These are phyloP conservation scores for Prietella phreatophila DNA, from an alignment of 2,113 vertebrate genomes.

Conservation along the genomic window DNA sequence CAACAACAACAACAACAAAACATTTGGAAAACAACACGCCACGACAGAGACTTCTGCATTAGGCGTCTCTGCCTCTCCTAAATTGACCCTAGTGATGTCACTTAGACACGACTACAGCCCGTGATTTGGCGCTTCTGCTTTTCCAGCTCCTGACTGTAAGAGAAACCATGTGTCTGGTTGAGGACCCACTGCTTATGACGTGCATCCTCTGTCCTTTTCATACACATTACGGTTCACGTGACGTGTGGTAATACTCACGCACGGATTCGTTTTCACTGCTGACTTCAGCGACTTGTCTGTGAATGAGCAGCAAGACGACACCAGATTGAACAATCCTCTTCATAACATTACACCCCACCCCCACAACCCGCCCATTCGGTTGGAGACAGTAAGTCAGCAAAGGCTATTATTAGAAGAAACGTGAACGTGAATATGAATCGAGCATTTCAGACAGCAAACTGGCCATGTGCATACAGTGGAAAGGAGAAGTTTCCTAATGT, in stretches of 20 bases:
- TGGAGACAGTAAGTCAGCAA: not conserved
- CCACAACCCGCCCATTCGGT: not conserved
- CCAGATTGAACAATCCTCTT: not conserved
- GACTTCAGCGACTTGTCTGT: slow-evolving; percentile 29
- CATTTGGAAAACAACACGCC: not conserved
- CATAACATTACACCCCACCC: too few species aligned
- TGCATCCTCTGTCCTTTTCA: not conserved
- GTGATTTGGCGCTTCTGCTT: not conserved
- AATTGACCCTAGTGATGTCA: not conserved
- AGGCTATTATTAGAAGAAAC: not conserved
- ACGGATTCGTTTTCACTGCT: slow-evolving; percentile 37
- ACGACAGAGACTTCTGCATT: not conserved
- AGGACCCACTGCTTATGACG: not conserved
- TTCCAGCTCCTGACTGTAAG: slow-evolving; percentile 1
- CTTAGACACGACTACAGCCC: not conserved
- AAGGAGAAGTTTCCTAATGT: not conserved
- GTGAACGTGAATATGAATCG: not conserved
- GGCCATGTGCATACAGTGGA: not conserved
- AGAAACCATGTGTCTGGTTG: not conserved
- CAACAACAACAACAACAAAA: not conserved
- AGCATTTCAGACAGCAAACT: not conserved
- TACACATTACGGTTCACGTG: slow-evolving; percentile 36
- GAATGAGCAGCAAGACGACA: not conserved
- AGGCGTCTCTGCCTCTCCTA: not conserved
- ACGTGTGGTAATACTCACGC: slow-evolving; percentile 9